Conservation (phyloP, 2,888 invertebrate genomes). For the Sesia apiformis region DNA sequence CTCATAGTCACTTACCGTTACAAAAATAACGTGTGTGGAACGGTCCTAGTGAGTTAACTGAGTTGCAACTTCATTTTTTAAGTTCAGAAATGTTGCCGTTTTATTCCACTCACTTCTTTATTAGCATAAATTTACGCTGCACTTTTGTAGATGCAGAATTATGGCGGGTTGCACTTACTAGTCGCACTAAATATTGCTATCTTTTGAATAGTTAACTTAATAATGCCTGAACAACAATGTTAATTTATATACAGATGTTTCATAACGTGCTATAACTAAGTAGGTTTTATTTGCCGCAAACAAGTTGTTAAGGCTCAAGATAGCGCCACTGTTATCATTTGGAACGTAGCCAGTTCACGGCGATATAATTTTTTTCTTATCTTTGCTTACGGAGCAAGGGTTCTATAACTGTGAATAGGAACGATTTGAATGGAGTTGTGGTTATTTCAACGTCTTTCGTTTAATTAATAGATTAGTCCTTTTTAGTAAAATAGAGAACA, state of each 20-base stretch:
- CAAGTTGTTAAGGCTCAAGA: constrained; percentile 14
- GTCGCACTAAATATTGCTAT: neutral
- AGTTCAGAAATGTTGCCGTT: too few relatives aligned
- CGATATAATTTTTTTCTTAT: constrained; percentile 8
- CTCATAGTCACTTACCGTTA: too few relatives aligned
- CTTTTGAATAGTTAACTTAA: neutral
- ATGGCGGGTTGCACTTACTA: neutral
- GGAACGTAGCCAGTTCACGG: constrained; percentile 13
- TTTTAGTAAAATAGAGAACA: too few relatives aligned
- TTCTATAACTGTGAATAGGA: too few relatives aligned
- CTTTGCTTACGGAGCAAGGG: neutral
- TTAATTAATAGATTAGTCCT: too few relatives aligned
- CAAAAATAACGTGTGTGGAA: too few relatives aligned
- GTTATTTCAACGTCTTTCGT: too few relatives aligned
- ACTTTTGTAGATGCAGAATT: neutral
- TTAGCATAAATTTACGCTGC: too few relatives aligned
- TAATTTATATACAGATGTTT: constrained; percentile 1
- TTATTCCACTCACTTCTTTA: too few relatives aligned
- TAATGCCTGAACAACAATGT: neutral
- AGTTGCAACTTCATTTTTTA: too few relatives aligned
- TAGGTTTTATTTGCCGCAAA: constrained; percentile 14
- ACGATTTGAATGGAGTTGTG: too few relatives aligned
- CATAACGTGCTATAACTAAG: constrained; percentile 1
- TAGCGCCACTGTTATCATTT: constrained; percentile 16
- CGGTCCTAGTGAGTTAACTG: too few relatives aligned